Conservation (phyloP, 2,113 vertebrate genomes). For the Oryzias celebensis region DNA sequence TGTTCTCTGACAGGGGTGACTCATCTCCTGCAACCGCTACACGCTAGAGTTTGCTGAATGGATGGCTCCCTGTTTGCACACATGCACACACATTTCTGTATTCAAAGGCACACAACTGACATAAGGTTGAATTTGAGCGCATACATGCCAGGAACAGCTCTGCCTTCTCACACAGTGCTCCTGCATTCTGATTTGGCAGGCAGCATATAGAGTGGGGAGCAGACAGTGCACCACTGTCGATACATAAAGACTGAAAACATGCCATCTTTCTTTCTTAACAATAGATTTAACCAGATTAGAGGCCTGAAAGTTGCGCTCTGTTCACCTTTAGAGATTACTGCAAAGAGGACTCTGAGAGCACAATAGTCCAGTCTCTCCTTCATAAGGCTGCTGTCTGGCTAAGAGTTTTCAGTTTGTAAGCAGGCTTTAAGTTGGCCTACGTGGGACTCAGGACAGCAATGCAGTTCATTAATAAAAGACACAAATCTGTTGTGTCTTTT, state of each 20-base stretch:
- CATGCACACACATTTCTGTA: slow-evolving; percentile 4
- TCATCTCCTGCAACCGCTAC: slow-evolving; percentile 54
- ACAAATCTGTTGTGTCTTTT: slow-evolving; percentile 38
- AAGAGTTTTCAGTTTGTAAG: slow-evolving; percentile 33
- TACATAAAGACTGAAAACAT: slow-evolving; percentile 16
- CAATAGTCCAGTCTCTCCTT: slow-evolving; percentile 23
- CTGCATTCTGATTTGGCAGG: slow-evolving; percentile 19
- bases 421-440: slow-evolving; percentile 33
- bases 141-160: slow-evolving; percentile 19
- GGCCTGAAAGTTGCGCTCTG: slow-evolving; percentile 29
- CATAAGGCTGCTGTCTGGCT: slow-evolving; percentile 31
- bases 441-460: slow-evolving; percentile 29
- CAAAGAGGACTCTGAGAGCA: slow-evolving; percentile 6
- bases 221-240: slow-evolving; percentile 2
- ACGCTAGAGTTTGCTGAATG: slow-evolving; percentile 36
- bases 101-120: slow-evolving; percentile 1
- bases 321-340: slow-evolving; percentile 18
- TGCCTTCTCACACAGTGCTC: slow-evolving; percentile 14
- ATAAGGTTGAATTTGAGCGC: slow-evolving; percentile 3
- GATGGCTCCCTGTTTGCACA: slow-evolving; percentile 14
- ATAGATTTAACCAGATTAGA: slow-evolving; percentile 9
- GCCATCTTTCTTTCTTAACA: slow-evolving; percentile 15
- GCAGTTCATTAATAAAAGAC: slow-evolving; percentile 21
- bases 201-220: neutral
- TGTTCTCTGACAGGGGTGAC: slow-evolving; percentile 59